A percentile compares a stretch with the other conserved stretches of the same genome.
These are phyloP conservation scores for Spea bombifrons DNA, from an alignment of 2,113 vertebrate species.

Conservation along the genomic window DNA sequence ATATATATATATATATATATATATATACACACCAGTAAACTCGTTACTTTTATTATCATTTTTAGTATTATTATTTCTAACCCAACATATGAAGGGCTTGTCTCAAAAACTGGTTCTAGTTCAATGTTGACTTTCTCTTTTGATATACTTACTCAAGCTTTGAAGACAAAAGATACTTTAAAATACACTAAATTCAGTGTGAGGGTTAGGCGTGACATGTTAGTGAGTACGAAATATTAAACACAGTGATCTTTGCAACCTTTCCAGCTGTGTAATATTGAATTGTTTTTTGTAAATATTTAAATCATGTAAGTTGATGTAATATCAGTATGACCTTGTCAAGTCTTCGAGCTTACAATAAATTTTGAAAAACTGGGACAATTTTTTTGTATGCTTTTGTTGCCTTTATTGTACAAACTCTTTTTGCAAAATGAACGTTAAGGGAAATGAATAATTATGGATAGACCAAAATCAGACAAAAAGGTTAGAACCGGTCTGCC, in stretches of 20 bases:
- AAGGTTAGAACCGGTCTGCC: no score
- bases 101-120: slow-evolving; percentile 51
- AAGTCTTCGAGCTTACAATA: slow-evolving; percentile 81
- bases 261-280: slow-evolving; percentile 72
- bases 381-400: slow-evolving; percentile 38
- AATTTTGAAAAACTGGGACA: slow-evolving; percentile 71
- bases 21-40: not conserved
- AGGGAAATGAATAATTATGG: no score
- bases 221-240: slow-evolving; percentile 63
- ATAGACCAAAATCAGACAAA: no score
- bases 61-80: slow-evolving; percentile 5
- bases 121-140: slow-evolving; percentile 75
- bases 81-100: slow-evolving; percentile 49
- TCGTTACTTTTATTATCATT: not conserved
- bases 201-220: slow-evolving; percentile 64
- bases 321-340: slow-evolving; percentile 76
- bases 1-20: no score
- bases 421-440: no score
- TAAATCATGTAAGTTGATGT: slow-evolving; percentile 73
- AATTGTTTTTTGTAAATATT: slow-evolving; percentile 75
- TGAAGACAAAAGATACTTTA: slow-evolving; percentile 55
- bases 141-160: slow-evolving; percentile 53
- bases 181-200: slow-evolving; percentile 63
- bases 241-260: slow-evolving; percentile 70
- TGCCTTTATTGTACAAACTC: not conserved